Base-by-base conservation (phyloP, 2,797 vertebrate species). In the Sylvia borin region DNA sequence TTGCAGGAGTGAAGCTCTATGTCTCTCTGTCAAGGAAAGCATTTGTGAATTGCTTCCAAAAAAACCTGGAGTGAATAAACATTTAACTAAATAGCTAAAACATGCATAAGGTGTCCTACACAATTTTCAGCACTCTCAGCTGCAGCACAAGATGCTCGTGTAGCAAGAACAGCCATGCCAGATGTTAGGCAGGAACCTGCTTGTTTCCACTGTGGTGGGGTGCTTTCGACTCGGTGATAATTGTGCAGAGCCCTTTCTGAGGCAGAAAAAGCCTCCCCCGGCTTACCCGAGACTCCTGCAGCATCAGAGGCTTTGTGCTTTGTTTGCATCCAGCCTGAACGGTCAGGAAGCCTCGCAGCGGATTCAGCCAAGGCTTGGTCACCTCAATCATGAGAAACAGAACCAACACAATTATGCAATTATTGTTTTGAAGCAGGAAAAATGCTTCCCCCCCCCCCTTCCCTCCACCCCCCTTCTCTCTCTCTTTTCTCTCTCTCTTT, bases 11-110 rank as follows among this genome's bases (percentile, higher is more conserved):
- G 4, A 57, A 74, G 45, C 55, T 79, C 62, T 70, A 18, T 4
- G 0, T 74, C 80, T 86, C n/a, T 19, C 68, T 67, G 65, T 68
- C 72, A 72, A 80, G 51, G 40, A 75, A 9, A 84, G n/a, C 82
- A 86, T 90, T 96, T 78, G 65, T 85, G 91, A 89, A 87, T 80
- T 83, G 70, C 78, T 91, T 85, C 16, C 7, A 68, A 68, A 85
- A 76, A 76, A 3, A 40, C 19, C 31, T 73, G 61, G 68, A 93
- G 51, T 42, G 92, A 92, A 94, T 82, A 94, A 93, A 95, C 91
- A 92, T 85, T 89, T 70, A 88, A 62, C 89, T 78, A 95, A 95
- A 92, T 42, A 90, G 54, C 79, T 83, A 70, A 91, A 97, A 95
- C 82, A 91, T 24, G 27, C 91, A 91, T 80, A 89, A 87, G 89